These are phyloP conservation scores for Aphaenogaster ashmeadi DNA, from an alignment of 1,140 invertebrate genomes.

Conservation along the genomic window DNA sequence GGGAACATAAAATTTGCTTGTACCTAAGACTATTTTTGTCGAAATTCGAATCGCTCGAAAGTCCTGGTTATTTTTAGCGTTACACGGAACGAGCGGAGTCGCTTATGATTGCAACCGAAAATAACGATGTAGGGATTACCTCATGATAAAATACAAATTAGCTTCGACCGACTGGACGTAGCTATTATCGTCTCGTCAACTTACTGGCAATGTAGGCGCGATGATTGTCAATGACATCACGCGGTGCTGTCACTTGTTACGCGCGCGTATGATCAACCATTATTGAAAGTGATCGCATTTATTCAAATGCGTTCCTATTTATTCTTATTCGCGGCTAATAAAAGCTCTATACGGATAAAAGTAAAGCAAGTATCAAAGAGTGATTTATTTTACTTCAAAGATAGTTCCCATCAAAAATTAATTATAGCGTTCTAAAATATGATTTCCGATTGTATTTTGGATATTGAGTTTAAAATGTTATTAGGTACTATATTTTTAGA, in stretches of 20 bases:
- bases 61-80: conserved; percentile 36
- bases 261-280: conserved; percentile 16
- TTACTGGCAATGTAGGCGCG: conserved; percentile 49
- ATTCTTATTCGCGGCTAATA: not conserved
- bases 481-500: not conserved
- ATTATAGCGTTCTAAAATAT: not conserved
- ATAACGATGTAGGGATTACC: conserved; percentile 51
- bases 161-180: conserved; percentile 34
- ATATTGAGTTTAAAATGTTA: not conserved
- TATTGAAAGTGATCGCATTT: conserved; percentile 38
- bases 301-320: conserved; percentile 34
- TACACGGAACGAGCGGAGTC: not conserved
- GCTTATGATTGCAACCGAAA: conserved; percentile 44
- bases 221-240: conserved; percentile 61
- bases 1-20: conserved; percentile 53
- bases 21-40: conserved; percentile 48
- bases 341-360: not conserved
- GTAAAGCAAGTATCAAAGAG: not conserved
- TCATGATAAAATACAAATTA: conserved; percentile 57
- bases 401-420: not conserved
- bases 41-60: conserved; percentile 55
- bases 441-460: not conserved
- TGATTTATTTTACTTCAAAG: not conserved
- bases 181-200: conserved; percentile 54
- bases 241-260: conserved; percentile 51